Percentiles rank a stretch among this genome's conserved stretches.
Evolutionary conservation across 2,113 vertebrate species (phyloP).

Genomic region (Scopus umbretta): DNA sequence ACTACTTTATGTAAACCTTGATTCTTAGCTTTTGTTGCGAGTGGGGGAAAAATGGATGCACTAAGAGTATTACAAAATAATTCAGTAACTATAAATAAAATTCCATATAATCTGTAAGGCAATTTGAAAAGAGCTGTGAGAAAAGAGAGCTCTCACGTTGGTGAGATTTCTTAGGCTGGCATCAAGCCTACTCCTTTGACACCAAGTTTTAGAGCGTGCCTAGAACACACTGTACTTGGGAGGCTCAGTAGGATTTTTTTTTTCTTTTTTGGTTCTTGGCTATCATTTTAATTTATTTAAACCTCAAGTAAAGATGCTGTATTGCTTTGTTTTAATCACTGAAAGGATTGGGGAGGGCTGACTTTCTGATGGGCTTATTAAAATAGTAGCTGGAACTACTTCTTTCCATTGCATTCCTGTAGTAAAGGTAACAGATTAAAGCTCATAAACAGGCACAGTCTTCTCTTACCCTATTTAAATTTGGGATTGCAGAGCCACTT

Average conservation of each 20-base stretch:
- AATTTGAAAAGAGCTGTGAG: neutral
- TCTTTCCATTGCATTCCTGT: neutral
- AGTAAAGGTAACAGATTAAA: neutral
- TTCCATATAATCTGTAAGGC: neutral
- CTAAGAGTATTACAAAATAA: neutral
- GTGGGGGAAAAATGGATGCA: neutral
- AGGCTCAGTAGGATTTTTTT: neutral
- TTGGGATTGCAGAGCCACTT: neutral
- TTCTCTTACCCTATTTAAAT: neutral
- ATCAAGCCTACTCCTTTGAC: constrained; percentile 31
- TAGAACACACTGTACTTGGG: constrained; percentile 1
- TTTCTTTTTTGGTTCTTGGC: neutral
- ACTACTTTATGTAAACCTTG: neutral
- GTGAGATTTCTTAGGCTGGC: neutral
- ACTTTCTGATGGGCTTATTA: neutral
- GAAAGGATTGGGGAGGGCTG: neutral
- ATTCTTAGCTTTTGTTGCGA: neutral
- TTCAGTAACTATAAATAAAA: constrained; percentile 20
- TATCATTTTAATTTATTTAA: neutral
- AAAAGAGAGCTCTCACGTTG: neutral
- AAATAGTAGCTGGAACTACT: neutral
- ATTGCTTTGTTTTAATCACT: neutral
- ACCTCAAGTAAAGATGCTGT: neutral
- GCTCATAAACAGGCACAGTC: neutral
- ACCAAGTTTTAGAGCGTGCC: neutral